Base-by-base conservation (phyloP, 2,113 vertebrate genomes). In the Catharus bicknelli region DNA sequence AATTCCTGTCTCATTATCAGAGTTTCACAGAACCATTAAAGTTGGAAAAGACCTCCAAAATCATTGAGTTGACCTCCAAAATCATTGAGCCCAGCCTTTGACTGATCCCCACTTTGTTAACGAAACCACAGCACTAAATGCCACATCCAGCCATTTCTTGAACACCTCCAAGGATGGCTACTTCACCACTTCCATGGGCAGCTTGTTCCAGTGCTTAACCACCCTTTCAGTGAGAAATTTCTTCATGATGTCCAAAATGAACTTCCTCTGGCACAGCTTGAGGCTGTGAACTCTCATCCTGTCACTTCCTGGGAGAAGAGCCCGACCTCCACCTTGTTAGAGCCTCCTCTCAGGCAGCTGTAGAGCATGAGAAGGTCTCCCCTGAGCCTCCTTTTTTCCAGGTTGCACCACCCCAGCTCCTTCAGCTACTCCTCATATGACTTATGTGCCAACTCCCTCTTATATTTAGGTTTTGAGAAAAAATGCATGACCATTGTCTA, bases 311-410 rank as follows among this genome's bases (percentile, higher is more conserved):
- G 34, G 22, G 25, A 64, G n/a, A 40, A 57, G 42, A 74, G 3
- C 34, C 23, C 0, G 7, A 57, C 2, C 18, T 18, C 40, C 29
- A 23, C 19, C 5, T 10, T 18, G 40, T 40, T 11, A 5, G 29
- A 74, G 1, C 10, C 34, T 29, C 15, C 42, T 48, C 22, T 64
- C 29, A 64, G 18, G 15, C 8, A 38, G 13, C 17, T 45, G 38
- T 7, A 32, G 48, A 83, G 13, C 18, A n/a, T 19, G 23, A n/a
- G n/a, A n/a, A 40, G 11, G 10, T 57, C 4, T 40, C 34, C 7
- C 34, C 19, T 48, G 51, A 42, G 12, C 19, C 6, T 20, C 50
- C 6, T 48, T 57, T 64, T 8, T 27, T 48, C 50, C 59, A 48
- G 42, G 15, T 22, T 74, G 42, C 29, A 57, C 29, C 40, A 19